Percentiles rank a stretch among this genome's conserved stretches.
phyloP scores from a whole-genome alignment of 2,113 vertebrate genomes.

The Dasyornis broadbenti region DNA sequence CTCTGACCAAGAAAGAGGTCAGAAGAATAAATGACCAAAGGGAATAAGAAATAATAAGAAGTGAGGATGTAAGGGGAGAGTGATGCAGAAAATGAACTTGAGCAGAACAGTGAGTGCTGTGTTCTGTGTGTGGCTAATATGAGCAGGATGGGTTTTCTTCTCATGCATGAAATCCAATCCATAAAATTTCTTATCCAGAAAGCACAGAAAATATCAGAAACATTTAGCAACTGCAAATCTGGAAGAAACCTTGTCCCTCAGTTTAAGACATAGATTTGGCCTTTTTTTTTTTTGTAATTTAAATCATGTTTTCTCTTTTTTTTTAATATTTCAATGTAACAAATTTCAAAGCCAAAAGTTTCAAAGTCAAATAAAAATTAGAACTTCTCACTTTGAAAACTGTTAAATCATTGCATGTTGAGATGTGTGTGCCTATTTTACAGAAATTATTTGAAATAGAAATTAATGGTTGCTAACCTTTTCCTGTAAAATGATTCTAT shows the following conservation, averaged over 20 bases:
- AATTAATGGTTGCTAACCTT: not conserved
- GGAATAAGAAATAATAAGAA: not conserved
- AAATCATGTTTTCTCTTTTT: not conserved
- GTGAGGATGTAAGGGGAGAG: not conserved
- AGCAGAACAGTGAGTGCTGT: not conserved
- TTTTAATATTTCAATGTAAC: not conserved
- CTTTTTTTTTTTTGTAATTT: not conserved
- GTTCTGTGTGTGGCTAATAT: fast-evolving
- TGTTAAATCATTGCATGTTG: not conserved
- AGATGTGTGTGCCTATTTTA: fast-evolving
- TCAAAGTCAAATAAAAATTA: not conserved
- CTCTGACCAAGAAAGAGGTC: not conserved
- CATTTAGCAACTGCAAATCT: not conserved
- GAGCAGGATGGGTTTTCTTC: not conserved
- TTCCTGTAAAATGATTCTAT: not conserved
- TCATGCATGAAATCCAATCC: not conserved
- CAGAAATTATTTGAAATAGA: not conserved
- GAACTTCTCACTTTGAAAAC: not conserved
- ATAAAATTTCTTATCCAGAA: not conserved
- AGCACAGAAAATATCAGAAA: not conserved
- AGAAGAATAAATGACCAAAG: not conserved
- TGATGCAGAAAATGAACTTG: not conserved
- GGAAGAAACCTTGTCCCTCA: not conserved
- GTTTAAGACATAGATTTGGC: not conserved
- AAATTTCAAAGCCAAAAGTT: not conserved